Evolutionary conservation across 1,140 invertebrate genomes (phyloP), one percentile per base, ranked within the genome.

Genomic region (Lordiphosa stackelbergi): DNA sequence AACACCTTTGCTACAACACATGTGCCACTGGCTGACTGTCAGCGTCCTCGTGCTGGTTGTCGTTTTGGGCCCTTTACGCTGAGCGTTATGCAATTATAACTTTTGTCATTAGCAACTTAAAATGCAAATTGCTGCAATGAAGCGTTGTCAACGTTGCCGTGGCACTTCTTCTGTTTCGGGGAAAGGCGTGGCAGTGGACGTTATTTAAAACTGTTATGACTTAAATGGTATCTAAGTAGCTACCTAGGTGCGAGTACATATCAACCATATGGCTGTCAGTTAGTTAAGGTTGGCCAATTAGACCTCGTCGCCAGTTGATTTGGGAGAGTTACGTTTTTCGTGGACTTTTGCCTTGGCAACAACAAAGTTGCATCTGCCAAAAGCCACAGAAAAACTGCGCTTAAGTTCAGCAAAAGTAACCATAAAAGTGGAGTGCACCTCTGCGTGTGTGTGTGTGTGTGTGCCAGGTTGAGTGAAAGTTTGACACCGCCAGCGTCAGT

Each of bases 41-140:
- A 1, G 7, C 12, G 28, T 51, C 22, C 10, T 41, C 34, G 42
- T 53, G 5, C 42, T 49, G 24, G 47, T 37, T 24, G 52, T 38
- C 37, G 28, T 38, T 40, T 34, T 37, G 41, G 53, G 53, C 57
- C 42, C 55, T 72, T 52, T 59, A 83, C 52, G 77, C 55, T 69
- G 78, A 77, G 65, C 77, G 78, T 83, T 83, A 81, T 83, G 77
- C 77, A 81, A 81, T 81, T 81, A 83, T 83, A 83, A 83, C 77
- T 83, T 83, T 83, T 83, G 77, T 83, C 77, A 83, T 83, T 83
- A 83, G 77, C 77, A 83, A 83, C 77, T 83, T 83, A 83, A 83
- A 83, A 83, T 83, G 77, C 77, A 83, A 83, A 83, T 83, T 83
- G 78, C 77, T 73, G 77, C 77, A 83, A 83, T 83, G 77, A 83